phyloP scores from a whole-genome alignment of 2,888 invertebrate genomes.

The Acronicta aceris region DNA sequence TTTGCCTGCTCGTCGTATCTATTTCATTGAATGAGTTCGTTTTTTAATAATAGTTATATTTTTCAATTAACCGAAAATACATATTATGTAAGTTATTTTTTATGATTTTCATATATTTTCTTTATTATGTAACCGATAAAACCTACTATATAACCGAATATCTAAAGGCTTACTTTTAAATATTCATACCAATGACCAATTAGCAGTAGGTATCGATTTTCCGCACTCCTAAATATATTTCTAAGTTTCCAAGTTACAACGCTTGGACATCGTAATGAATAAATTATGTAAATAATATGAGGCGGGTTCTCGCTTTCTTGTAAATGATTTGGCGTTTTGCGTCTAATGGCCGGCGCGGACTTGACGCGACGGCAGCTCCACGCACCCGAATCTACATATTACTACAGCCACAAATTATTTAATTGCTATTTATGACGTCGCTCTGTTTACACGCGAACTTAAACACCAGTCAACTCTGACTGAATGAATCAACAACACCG shows the following conservation, averaged over 20 bases:
- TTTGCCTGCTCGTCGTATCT: too few species aligned
- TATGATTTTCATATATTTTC: too few species aligned
- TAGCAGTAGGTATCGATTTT: too few species aligned
- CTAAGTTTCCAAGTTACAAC: slow-evolving; percentile 62
- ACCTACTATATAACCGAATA: too few species aligned
- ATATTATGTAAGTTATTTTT: too few species aligned
- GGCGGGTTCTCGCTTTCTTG: slow-evolving; percentile 86
- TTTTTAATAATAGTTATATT: too few species aligned
- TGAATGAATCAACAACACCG: slow-evolving; percentile 28
- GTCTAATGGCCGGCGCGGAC: slow-evolving; percentile 71
- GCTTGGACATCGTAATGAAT: slow-evolving; percentile 70
- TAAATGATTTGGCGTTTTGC: slow-evolving; percentile 86
- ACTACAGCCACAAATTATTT: slow-evolving; percentile 83
- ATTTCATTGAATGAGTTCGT: too few species aligned
- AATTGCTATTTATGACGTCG: slow-evolving; percentile 74
- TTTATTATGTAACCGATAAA: too few species aligned
- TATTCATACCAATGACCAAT: too few species aligned
- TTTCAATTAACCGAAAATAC: too few species aligned
- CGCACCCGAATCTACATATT: slow-evolving; percentile 75
- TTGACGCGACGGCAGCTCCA: slow-evolving; percentile 59
- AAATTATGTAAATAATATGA: slow-evolving; percentile 87
- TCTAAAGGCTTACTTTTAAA: too few species aligned
- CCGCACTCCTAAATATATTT: background rate
- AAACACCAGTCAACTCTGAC: slow-evolving; percentile 24
- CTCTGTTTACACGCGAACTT: slow-evolving; percentile 69